phyloP scores from a whole-genome alignment of 2,888 invertebrate genomes.

The Melikaiella ostensackeni region DNA sequence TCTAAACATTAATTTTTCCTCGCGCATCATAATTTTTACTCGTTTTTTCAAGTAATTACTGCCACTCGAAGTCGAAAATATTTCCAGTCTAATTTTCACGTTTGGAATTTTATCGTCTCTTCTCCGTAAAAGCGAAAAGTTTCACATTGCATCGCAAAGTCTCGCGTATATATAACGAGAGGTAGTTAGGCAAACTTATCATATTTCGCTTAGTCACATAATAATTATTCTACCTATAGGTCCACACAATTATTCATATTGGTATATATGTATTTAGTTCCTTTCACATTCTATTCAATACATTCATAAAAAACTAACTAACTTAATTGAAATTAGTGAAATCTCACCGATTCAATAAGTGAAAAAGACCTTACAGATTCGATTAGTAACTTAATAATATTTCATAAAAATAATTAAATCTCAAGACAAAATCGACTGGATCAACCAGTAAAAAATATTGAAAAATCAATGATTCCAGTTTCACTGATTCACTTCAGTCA shows the following conservation, averaged over 20 bases:
- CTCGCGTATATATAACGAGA: slow-evolving; percentile 31
- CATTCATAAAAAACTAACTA: not conserved
- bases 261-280: no score
- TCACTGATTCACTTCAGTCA: no score
- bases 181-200: slow-evolving; percentile 26
- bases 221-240: not conserved
- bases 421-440: no score
- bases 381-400: no score
- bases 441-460: no score
- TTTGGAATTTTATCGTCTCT: slow-evolving; percentile 20
- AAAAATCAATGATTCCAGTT: no score
- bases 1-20: not conserved
- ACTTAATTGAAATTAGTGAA: no score
- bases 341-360: no score
- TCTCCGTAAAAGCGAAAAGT: slow-evolving; percentile 16
- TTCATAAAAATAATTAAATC: no score
- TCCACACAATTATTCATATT: slow-evolving; percentile 2
- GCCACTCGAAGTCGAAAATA: not conserved
- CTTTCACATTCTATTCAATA: not conserved
- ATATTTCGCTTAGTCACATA: slow-evolving; percentile 29
- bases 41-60: not conserved
- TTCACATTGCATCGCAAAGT: slow-evolving; percentile 24
- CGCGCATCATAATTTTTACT: not conserved
- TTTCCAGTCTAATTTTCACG: slow-evolving; percentile 13
- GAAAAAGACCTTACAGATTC: no score